Percentiles rank a stretch among this genome's conserved stretches.
Evolutionary conservation across 2,888 invertebrate genomes (phyloP).

Genomic region (Germaria angustata): DNA sequence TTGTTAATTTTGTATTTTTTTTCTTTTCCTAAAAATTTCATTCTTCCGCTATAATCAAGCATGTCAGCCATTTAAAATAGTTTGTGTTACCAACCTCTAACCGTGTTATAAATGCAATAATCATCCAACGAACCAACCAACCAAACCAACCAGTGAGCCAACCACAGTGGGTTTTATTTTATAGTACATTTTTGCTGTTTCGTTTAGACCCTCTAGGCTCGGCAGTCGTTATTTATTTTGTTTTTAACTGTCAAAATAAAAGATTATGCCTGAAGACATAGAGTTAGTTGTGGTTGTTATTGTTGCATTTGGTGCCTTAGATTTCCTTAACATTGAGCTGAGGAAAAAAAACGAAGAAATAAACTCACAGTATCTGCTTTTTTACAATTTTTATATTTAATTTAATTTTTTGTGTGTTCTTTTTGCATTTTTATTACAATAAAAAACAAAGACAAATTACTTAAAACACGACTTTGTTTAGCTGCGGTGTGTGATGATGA

Average conservation of each 20-base stretch:
- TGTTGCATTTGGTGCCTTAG: conserved; percentile 10
- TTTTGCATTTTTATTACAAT: conserved; percentile 47
- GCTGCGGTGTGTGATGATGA: conserved; percentile 25
- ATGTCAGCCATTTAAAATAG: conserved; percentile 63
- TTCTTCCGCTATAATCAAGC: conserved; percentile 64
- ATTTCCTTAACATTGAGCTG: conserved; percentile 34
- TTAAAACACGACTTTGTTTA: conserved; percentile 52
- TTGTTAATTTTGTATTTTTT: not conserved
- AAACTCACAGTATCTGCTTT: conserved; percentile 34
- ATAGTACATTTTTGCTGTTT: conserved; percentile 15
- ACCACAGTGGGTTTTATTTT: conserved; percentile 43
- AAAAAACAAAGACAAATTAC: conserved; percentile 68
- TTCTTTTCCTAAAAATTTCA: conserved; percentile 24
- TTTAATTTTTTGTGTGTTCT: conserved; percentile 60
- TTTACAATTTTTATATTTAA: conserved; percentile 67
- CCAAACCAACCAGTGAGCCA: conserved; percentile 32
- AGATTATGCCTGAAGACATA: conserved; percentile 64
- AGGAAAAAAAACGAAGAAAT: not conserved
- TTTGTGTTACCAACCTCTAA: conserved; percentile 37
- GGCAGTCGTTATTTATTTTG: conserved; percentile 61
- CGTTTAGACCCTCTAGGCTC: conserved; percentile 59
- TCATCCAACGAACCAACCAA: conserved; percentile 47
- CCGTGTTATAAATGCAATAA: conserved; percentile 43
- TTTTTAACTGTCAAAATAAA: conserved; percentile 68
- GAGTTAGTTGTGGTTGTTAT: conserved; percentile 9